A percentile compares a stretch with the other conserved stretches of the same genome.
phyloP scores from a whole-genome alignment of 2,888 invertebrate species.

The Odontocerum albicorne region DNA sequence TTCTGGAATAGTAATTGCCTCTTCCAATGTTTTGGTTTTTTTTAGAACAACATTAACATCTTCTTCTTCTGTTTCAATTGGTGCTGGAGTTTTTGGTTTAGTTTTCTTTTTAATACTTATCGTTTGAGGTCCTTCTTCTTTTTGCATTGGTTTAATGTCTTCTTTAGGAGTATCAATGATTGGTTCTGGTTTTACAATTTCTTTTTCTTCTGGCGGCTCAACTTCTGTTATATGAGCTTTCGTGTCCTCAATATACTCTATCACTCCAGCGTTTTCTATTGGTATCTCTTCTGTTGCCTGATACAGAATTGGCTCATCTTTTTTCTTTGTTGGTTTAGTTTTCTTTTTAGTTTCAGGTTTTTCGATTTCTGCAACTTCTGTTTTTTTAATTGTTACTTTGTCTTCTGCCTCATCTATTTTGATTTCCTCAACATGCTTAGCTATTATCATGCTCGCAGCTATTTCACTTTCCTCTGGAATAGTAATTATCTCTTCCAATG shows the following conservation, averaged over 20 bases:
- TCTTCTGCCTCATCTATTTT: constrained; percentile 38
- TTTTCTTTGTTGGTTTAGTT: too few relatives aligned
- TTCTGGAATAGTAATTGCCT: constrained; percentile 35
- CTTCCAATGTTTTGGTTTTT: constrained; percentile 37
- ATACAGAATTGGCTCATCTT: too few relatives aligned
- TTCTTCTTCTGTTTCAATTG: constrained; percentile 40
- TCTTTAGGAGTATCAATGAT: constrained; percentile 42
- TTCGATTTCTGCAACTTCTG: constrained; percentile 40
- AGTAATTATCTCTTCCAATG: constrained; percentile 35
- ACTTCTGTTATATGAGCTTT: too few relatives aligned
- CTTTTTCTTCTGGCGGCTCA: constrained; percentile 46
- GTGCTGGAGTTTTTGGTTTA: constrained; percentile 28
- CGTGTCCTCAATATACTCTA: too few relatives aligned
- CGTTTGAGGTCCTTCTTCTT: constrained; percentile 37
- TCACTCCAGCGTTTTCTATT: too few relatives aligned
- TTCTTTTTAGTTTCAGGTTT: constrained; percentile 40
- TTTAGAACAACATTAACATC: constrained; percentile 42
- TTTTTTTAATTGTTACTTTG: neutral
- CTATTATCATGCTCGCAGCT: constrained; percentile 33
- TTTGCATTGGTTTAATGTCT: constrained; percentile 37
- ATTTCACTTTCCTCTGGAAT: constrained; percentile 38
- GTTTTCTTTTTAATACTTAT: constrained; percentile 42
- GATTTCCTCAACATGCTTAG: constrained; percentile 38
- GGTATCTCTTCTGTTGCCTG: too few relatives aligned
- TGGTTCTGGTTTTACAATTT: constrained; percentile 25